Evolutionary conservation across 2,113 vertebrate genomes (phyloP), one percentile per base, ranked within the genome.

Genomic region (Hippopotamus amphibius): DNA sequence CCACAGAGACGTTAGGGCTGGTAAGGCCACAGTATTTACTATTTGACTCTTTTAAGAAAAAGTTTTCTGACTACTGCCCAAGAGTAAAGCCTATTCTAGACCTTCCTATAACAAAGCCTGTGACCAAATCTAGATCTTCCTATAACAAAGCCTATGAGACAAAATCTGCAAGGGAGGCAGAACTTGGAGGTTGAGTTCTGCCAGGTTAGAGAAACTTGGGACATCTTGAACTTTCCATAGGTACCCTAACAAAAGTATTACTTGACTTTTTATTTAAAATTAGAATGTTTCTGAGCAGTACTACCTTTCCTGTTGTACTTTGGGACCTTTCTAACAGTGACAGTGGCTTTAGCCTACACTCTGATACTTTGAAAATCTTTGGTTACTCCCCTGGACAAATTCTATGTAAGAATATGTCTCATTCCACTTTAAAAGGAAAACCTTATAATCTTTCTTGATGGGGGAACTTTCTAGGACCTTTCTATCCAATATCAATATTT

Each of bases 181-280:
- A 95, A 83, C 12, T 91, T 93, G 83, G 63, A 84, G 19, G 28
- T 87, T 66, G 86, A 95, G 43, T 93, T 93, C 63, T 93, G 17
- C 33, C 28, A 90, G 43, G 46, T 90, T 50, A 81, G 28, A 88
- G n/a, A 69, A 72, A 88, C 2, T 72, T 91, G 22, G 22, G 41
- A 91, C 7, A 71, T 69, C n/a, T 55, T 65, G 16, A 43, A 53
- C 41, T 95, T 84, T 66, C 17, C 41, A 11, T 80, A 84, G 41
- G 7, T 72, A 14, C 19, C 41, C 63, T 90, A 79, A 77, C 1
- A 30, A 53, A 88, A 96, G 48, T 84, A 92, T 92, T 85, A 53
- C 46, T 72, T 69, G 77, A 50, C 61, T 76, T 90, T 86, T 79
- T 57, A 26, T 33, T 76, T 91, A 82, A 57, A 90, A 80, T 43